Base-by-base conservation (phyloP, 2,888 invertebrate genomes). In the Tipula confusa region DNA sequence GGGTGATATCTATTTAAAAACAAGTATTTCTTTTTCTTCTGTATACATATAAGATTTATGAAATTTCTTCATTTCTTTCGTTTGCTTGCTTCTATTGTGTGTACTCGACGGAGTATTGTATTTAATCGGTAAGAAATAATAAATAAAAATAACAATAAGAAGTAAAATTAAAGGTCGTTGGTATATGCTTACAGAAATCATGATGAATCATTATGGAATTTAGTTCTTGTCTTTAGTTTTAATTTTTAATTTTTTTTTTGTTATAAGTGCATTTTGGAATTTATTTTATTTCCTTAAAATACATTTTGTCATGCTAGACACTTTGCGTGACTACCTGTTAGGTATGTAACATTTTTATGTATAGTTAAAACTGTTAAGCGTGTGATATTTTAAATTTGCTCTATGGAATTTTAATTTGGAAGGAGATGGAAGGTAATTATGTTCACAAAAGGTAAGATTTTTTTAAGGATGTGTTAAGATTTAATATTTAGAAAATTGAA, bases 11-110 rank as follows among this genome's bases (percentile, higher is more conserved):
- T 64, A 24, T 64, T 24, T 48, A 48, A 48, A 64, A 64, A 64
- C 64, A 64, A 64, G 64, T 64, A 64, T 64, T 64, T 64, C 64
- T 64, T 64, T 64, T 64, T 64, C 64, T 64, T 64, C 64, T 64
- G 64, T 64, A 64, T n/a, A n/a, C n/a, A n/a, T n/a, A n/a, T n/a
- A 64, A 64, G 64, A 24, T 64, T 64, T 64, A n/a, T n/a, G n/a
- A 11, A 64, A 64, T 64, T 64, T 64, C 64, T 64, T 64, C 24
- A 64, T 64, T 64, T 64, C 64, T 64, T 64, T 64, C 64, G 24
- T 64, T 64, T 24, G 64, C 64, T 64, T 64, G 64, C 64, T 64
- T 7, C 64, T 64, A 64, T 64, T 64, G 64, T 64, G 64, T 33
- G 33, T 33, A 33, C 11, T 33, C n/a, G n/a, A n/a, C n/a, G n/a